Base-by-base conservation (phyloP, 2,113 vertebrate species). In the Oreochromis tanganicae region DNA sequence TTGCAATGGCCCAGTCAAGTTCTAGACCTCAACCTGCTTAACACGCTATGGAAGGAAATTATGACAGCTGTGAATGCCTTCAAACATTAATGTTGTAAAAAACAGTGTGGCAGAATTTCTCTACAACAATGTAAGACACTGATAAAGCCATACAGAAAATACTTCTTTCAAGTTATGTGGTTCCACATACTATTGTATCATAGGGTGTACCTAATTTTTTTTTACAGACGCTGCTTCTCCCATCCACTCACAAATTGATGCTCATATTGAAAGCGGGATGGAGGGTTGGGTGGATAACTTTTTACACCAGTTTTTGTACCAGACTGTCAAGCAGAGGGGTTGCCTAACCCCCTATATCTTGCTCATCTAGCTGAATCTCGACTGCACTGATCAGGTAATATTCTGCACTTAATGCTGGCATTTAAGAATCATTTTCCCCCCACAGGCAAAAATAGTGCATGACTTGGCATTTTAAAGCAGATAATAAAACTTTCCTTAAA, bases 351-450 rank as follows among this genome's bases (percentile, higher is more conserved):
- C 78, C 86, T 91, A 91, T 94, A 93, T 93, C 83, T 56, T 87
- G 41, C 68, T 75, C 41, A 75, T 75, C 43, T 48, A 94, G 92
- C 89, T 90, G 89, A 93, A 90, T 90, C 90, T 92, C 48, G 41
- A 71, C 85, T 54, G 14, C 85, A 88, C 36, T 21, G 86, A 93
- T 95, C 94, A 94, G 92, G 92, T 93, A 89, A 91, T 90, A 91
- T 91, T 94, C 89, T 94, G 91, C 94, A 95, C 95, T 96, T 96
- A 95, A 95, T 90, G 92, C 90, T 97, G 95, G 94, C 96, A 96
- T 97, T 96, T 96, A 92, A 94, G 92, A 95, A 95, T 78, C 91
- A 87, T 87, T 79, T 84, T 48, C 80, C 92, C 92, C 85, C 92
- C 84, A 85, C 88, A 89, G 92, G 92, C 87, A 93, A 91, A 92